Percentiles rank a stretch among this genome's conserved stretches.
phyloP scores from a whole-genome alignment of 2,797 vertebrate genomes.

The Poeciliopsis paucimaculata region DNA sequence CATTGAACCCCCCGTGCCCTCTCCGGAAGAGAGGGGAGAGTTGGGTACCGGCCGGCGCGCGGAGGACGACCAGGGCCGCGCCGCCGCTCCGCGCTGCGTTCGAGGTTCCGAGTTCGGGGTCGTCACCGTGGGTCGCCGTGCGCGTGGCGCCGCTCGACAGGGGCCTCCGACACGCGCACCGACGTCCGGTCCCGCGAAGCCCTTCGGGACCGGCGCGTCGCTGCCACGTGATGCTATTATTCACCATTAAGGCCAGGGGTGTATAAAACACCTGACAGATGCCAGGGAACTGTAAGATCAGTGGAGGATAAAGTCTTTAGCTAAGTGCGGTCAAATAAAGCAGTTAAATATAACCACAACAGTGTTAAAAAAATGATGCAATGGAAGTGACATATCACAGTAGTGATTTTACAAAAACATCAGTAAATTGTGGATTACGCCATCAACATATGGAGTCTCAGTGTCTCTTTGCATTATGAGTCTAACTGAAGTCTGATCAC shows the following conservation, averaged over 20 bases:
- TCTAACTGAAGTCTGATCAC: neutral
- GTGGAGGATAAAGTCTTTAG: neutral
- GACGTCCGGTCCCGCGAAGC: too few relatives aligned
- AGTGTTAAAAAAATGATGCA: neutral
- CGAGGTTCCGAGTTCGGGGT: too few relatives aligned
- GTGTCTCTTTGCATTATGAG: neutral
- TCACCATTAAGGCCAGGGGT: neutral
- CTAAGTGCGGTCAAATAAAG: neutral
- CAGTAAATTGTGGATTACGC: neutral
- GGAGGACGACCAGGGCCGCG: too few relatives aligned
- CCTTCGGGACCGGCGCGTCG: too few relatives aligned
- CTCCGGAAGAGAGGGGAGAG: too few relatives aligned
- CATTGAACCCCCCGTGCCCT: too few relatives aligned
- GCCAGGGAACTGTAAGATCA: neutral
- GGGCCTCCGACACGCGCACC: too few relatives aligned
- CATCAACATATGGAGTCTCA: neutral
- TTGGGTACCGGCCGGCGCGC: too few relatives aligned
- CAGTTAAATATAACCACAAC: neutral
- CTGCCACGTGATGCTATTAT: neutral
- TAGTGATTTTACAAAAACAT: neutral
- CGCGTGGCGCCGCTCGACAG: too few relatives aligned
- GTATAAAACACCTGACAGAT: neutral
- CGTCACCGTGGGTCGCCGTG: too few relatives aligned
- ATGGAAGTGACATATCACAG: neutral
- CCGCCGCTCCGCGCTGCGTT: too few relatives aligned